Conservation (phyloP, 2,797 vertebrate species). For the Taenioides sp. region DNA sequence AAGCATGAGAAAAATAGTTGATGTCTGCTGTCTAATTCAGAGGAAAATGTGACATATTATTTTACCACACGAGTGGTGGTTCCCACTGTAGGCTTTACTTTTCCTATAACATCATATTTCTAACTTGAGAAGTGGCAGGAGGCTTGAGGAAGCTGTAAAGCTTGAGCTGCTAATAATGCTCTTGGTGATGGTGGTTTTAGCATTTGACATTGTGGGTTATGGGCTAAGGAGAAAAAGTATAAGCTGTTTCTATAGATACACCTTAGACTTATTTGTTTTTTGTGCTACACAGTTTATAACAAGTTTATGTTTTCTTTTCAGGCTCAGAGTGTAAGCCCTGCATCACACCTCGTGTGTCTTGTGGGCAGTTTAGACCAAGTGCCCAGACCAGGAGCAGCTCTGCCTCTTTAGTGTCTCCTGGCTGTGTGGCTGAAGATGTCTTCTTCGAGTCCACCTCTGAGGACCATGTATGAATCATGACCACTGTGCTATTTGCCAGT, state of each 20-base stretch:
- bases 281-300: neutral
- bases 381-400: slow-evolving; percentile 50
- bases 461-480: slow-evolving; percentile 77
- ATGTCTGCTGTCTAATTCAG: too few relatives aligned
- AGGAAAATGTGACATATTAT: too few relatives aligned
- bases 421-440: slow-evolving; percentile 76
- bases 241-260: too few relatives aligned
- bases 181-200: neutral
- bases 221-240: neutral
- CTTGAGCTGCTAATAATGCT: neutral
- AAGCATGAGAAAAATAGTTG: too few relatives aligned
- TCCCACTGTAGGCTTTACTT: too few relatives aligned
- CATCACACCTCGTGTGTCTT: slow-evolving; percentile 46
- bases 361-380: slow-evolving; percentile 23
- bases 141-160: neutral
- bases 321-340: slow-evolving; percentile 88
- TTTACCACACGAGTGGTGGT: too few relatives aligned
- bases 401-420: slow-evolving; percentile 69
- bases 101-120: neutral
- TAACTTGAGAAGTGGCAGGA: neutral
- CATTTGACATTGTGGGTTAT: neutral
- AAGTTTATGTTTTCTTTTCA: slow-evolving; percentile 51
- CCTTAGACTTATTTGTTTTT: neutral
- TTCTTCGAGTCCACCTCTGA: slow-evolving; percentile 75
- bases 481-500: neutral